Conservation (phyloP, 2,113 vertebrate species). For the Deroptyus accipitrinus region DNA sequence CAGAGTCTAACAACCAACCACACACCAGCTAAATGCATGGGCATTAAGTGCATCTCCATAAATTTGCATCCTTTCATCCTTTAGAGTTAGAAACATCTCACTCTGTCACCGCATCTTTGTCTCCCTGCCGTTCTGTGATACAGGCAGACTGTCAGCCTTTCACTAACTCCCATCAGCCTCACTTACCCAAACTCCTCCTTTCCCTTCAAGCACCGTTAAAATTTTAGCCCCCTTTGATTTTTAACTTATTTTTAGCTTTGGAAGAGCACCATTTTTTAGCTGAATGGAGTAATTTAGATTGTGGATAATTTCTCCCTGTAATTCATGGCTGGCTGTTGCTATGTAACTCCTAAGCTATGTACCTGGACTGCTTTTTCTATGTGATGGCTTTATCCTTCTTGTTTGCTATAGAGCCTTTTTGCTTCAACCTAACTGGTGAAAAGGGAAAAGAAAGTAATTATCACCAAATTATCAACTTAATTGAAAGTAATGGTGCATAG, state of each 20-base stretch:
- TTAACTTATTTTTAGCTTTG: constrained; percentile 14
- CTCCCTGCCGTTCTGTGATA: not conserved
- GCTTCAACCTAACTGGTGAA: not conserved
- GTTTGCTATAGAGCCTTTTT: not conserved
- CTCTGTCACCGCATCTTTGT: not conserved
- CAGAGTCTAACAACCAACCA: not conserved
- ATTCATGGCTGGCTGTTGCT: constrained; percentile 9
- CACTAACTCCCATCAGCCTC: not conserved
- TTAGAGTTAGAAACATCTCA: not conserved
- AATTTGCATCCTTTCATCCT: constrained; percentile 41
- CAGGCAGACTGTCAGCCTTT: not conserved
- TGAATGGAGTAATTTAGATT: not conserved
- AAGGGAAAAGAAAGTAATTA: not conserved
- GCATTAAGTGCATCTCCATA: constrained; percentile 16
- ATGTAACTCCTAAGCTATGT: not conserved
- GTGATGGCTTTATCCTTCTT: not conserved
- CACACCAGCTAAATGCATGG: not conserved
- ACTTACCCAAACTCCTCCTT: constrained; percentile 4
- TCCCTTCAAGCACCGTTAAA: not conserved
- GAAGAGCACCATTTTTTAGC: not conserved
- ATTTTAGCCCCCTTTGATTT: constrained; percentile 11
- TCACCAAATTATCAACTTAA: not conserved
- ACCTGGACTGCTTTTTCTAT: not conserved
- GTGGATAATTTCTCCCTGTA: constrained; percentile 28
- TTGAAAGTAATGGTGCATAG: not conserved